Evolutionary conservation across 2,113 vertebrate genomes (phyloP).

Genomic region (Ictalurus furcatus): DNA sequence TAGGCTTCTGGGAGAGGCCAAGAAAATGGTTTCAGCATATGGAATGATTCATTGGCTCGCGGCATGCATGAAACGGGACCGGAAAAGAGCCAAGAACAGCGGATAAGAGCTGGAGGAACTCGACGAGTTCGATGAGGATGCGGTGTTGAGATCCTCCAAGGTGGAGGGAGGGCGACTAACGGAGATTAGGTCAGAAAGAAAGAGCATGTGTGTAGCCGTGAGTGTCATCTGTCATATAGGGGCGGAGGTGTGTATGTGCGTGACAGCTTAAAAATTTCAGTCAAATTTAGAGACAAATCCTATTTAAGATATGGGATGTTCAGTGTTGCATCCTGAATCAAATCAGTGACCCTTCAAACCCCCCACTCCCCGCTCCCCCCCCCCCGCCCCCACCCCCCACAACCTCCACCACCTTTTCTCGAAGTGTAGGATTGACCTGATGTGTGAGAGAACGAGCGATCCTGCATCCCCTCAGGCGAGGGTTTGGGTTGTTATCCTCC

Average conservation of each 20-base stretch:
- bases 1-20: slow-evolving; percentile 52
- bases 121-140: neutral
- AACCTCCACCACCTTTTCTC: neutral
- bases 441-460: neutral
- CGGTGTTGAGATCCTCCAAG: neutral
- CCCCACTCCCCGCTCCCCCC: neutral
- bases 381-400: no score
- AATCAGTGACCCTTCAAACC: neutral
- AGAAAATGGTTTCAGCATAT: slow-evolving; percentile 61
- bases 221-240: neutral
- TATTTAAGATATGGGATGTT: neutral
- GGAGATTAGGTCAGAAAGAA: slow-evolving; percentile 13
- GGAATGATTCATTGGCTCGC: slow-evolving; percentile 54
- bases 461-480: slow-evolving; percentile 56
- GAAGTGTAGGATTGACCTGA: neutral
- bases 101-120: slow-evolving; percentile 19
- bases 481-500: slow-evolving; percentile 86
- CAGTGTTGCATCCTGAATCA: neutral
- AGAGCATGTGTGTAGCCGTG: neutral
- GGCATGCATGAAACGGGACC: slow-evolving; percentile 53
- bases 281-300: neutral
- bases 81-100: slow-evolving; percentile 34
- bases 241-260: neutral
- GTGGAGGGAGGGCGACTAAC: neutral
- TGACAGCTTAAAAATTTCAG: neutral